Evolutionary conservation across 2,113 vertebrate genomes (phyloP).

Genomic region (Ammodytes dubius): DNA sequence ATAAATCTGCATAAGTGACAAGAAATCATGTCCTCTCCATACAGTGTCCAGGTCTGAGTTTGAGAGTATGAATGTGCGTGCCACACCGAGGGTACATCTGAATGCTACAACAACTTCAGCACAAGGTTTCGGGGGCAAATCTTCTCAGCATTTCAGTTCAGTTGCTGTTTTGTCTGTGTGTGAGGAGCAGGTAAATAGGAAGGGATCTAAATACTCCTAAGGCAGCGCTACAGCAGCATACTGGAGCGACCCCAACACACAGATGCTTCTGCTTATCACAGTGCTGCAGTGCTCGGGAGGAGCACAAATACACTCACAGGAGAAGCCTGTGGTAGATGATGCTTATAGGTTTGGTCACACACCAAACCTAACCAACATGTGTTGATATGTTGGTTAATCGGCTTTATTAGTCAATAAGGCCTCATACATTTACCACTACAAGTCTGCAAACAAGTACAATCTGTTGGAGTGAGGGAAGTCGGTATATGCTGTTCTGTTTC

Average conservation of each 20-base stretch:
- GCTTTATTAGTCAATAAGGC: slow-evolving; percentile 59
- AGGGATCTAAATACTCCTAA: slow-evolving; percentile 72
- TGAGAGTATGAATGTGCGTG: neutral
- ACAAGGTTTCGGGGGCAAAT: neutral
- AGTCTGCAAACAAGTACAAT: slow-evolving; percentile 41
- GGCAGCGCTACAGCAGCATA: slow-evolving; percentile 44
- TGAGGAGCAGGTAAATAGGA: slow-evolving; percentile 65
- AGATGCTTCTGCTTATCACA: slow-evolving; percentile 70
- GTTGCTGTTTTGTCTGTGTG: slow-evolving; percentile 23
- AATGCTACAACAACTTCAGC: slow-evolving; percentile 12
- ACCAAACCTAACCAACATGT: neutral
- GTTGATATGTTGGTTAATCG: slow-evolving; percentile 62
- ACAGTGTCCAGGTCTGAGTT: neutral
- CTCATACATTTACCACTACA: slow-evolving; percentile 42
- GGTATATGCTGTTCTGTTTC: slow-evolving; percentile 2
- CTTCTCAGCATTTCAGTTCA: slow-evolving; percentile 26
- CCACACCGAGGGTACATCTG: neutral
- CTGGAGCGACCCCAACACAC: slow-evolving; percentile 58
- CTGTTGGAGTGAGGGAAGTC: slow-evolving; percentile 23
- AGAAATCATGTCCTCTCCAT: neutral
- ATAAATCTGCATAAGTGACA: slow-evolving; percentile 5
- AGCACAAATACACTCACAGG: slow-evolving; percentile 63
- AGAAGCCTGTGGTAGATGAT: slow-evolving; percentile 66
- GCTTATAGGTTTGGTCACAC: slow-evolving; percentile 57
- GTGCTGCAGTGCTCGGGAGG: slow-evolving; percentile 74